These are phyloP conservation scores for Hemichromis elongatus DNA, from an alignment of 2,113 vertebrate species.

Conservation along the genomic window DNA sequence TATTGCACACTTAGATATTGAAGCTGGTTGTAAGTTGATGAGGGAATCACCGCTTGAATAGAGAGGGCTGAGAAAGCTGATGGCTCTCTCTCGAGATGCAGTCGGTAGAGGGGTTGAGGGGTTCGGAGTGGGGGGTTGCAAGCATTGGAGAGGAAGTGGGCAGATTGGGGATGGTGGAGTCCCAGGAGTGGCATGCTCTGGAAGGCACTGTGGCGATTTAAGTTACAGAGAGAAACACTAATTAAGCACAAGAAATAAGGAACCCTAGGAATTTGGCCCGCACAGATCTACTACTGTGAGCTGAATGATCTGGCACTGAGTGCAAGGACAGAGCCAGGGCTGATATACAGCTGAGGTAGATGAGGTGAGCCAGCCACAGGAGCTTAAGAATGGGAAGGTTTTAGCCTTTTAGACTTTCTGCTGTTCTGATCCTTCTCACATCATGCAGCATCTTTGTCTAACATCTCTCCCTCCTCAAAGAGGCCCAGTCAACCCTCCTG, in stretches of 20 bases:
- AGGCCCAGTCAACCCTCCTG: not conserved
- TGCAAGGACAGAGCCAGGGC: not conserved
- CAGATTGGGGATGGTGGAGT: not conserved
- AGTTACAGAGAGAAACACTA: not conserved
- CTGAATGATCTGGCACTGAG: not conserved
- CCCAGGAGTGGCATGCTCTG: not conserved
- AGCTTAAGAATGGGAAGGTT: not conserved
- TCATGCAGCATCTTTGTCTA: not conserved
- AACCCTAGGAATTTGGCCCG: not conserved
- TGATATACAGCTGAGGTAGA: not conserved
- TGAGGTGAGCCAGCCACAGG: not conserved
- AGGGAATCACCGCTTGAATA: not conserved
- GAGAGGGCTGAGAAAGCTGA: not conserved
- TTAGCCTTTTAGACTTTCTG: not conserved
- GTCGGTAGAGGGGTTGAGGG: not conserved
- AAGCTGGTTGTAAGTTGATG: not conserved
- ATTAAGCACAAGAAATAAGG: not conserved
- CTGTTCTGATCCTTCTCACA: not conserved
- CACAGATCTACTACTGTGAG: not conserved
- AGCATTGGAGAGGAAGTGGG: not conserved
- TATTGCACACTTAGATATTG: not conserved
- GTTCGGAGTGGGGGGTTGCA: fast-evolving
- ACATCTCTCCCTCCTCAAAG: not conserved
- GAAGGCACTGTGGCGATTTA: not conserved
- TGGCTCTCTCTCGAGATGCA: not conserved